phyloP scores from a whole-genome alignment of 2,113 vertebrate species.

The Podilymbus podiceps region DNA sequence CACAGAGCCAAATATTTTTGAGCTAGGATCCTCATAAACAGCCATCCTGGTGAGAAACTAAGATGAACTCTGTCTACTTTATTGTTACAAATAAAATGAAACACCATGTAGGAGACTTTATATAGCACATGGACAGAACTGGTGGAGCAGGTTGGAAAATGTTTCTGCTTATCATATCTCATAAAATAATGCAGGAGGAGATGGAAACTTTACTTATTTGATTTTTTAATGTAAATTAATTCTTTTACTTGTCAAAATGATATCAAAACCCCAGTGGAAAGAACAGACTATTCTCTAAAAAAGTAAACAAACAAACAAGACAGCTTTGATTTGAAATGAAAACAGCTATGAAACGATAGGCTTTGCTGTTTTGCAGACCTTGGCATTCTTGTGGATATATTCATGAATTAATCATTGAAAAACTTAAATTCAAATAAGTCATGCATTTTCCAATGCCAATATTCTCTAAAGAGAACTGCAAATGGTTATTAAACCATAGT shows the following conservation, averaged over 20 bases:
- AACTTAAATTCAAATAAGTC: constrained; percentile 65
- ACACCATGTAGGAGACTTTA: background rate
- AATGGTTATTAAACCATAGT: constrained; percentile 50
- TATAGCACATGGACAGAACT: background rate
- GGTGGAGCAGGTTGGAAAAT: background rate
- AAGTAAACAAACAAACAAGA: constrained; percentile 63
- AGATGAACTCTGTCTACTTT: background rate
- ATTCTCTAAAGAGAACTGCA: constrained; percentile 37
- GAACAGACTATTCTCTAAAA: background rate
- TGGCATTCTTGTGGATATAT: constrained; percentile 60
- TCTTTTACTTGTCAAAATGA: constrained; percentile 73
- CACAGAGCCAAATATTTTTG: background rate
- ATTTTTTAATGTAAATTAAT: constrained; percentile 72
- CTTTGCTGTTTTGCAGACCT: constrained; percentile 70
- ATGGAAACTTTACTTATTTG: constrained; percentile 41
- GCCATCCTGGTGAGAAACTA: background rate
- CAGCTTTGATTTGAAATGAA: constrained; percentile 73
- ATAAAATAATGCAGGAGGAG: background rate
- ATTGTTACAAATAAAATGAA: background rate
- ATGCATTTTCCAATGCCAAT: constrained; percentile 48
- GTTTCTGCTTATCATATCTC: background rate
- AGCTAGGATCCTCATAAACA: background rate
- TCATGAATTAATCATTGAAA: constrained; percentile 80
- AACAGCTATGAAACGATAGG: constrained; percentile 30
- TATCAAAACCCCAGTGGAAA: constrained; percentile 62